Evolutionary conservation across 2,888 invertebrate genomes (phyloP), one percentile per base, ranked within the genome.

Genomic region (Sphaerophoria taeniata): DNA sequence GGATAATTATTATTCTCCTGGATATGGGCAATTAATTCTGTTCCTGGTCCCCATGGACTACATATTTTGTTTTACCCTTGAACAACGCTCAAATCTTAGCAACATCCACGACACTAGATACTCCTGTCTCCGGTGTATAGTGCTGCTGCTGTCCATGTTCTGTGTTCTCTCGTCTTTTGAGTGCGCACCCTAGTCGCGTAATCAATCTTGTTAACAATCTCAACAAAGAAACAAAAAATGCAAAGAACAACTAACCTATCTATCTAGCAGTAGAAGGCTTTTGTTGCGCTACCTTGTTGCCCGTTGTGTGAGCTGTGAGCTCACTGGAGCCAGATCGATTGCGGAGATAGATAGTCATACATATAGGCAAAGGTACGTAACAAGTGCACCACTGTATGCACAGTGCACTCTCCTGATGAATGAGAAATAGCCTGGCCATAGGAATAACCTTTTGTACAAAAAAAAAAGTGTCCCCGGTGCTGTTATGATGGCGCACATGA

Each of bases 181-280:
- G 73, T 80, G 63, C 75, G 56, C 79, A 45, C 65, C 56, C 85
- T 77, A 81, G 85, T 85, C 87, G 81, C 86, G 87, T 87, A 87
- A 88, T 88, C 88, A 88, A 88, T 88, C 88, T 88, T 87, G 88
- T 88, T 87, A 88, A 87, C 88, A 86, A 88, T 87, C 84, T 87
- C 87, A 82, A 87, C 81, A 81, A 87, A 67, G 16, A 65, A 36
- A 4, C 11, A 12, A 65, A 65, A 65, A 34, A 5, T 47, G 0
- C 1, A 24, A 6, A 24, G 24, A 63, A 24, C 24, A 24, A 24
- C 24, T 24, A 24, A 24, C 24, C 24, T 72, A 78, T 43, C 51
- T 67, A 51, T 43, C 14, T 63, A 9, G 43, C 34, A 49, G 61
- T 2, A 24, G 24, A 24, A 58, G 31, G 53, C 58, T 81, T 85